Evolutionary conservation across 2,888 invertebrate species (phyloP).

Genomic region (Drosophila percnosoma): DNA sequence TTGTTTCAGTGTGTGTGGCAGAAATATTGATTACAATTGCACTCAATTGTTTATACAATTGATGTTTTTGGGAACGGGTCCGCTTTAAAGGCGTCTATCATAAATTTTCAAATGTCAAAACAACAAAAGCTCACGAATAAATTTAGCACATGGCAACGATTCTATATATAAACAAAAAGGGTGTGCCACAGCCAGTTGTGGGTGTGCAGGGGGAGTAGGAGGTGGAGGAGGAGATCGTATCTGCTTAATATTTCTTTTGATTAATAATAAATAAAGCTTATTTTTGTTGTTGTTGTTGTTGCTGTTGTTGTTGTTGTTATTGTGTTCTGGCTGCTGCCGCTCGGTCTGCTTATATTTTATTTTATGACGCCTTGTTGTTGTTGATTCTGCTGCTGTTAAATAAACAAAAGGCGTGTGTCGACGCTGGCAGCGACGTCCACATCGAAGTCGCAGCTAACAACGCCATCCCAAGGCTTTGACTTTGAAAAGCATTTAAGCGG

Average conservation of each 20-base stretch:
- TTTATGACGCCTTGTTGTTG: slow-evolving; percentile 52
- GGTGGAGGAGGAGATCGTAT: neutral
- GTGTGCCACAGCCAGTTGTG: neutral
- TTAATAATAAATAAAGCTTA: slow-evolving; percentile 77
- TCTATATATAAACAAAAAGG: slow-evolving; percentile 33
- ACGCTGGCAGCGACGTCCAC: slow-evolving; percentile 23
- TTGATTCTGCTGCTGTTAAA: slow-evolving; percentile 51
- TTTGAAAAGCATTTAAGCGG: slow-evolving; percentile 77
- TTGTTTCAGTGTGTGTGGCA: slow-evolving; percentile 29
- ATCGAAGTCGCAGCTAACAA: slow-evolving; percentile 19
- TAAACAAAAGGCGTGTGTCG: slow-evolving; percentile 81
- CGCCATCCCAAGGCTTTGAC: slow-evolving; percentile 77
- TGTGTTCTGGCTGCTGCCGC: slow-evolving; percentile 56
- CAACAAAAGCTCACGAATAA: slow-evolving; percentile 57
- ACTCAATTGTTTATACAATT: slow-evolving; percentile 51
- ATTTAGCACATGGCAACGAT: slow-evolving; percentile 45
- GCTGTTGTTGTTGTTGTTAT: slow-evolving; percentile 20
- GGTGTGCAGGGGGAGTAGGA: neutral
- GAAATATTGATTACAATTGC: slow-evolving; percentile 62
- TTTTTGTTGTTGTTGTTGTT: slow-evolving; percentile 29
- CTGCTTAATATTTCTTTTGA: slow-evolving; percentile 65
- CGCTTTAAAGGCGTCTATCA: slow-evolving; percentile 63
- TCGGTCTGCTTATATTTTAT: slow-evolving; percentile 72
- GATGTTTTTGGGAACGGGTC: slow-evolving; percentile 16
- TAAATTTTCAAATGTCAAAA: slow-evolving; percentile 65